phyloP scores from a whole-genome alignment of 2,797 vertebrate species.

The Sparidentex hasta region DNA sequence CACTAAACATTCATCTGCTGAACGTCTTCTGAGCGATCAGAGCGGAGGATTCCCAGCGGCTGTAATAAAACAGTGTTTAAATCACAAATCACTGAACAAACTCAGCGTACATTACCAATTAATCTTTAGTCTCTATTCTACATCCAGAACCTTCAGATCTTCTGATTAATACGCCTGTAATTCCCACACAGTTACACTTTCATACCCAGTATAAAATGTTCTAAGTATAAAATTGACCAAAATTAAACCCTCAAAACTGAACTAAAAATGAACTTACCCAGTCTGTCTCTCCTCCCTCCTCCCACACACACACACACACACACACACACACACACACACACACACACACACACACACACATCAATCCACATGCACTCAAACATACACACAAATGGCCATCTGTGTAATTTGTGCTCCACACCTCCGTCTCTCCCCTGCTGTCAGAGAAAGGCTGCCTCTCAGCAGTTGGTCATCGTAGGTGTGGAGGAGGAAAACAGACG shows the following conservation, averaged over 20 bases:
- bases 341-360: not conserved
- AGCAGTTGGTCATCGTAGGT: conserved; percentile 56
- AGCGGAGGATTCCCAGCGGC: not conserved
- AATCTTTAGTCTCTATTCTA: not conserved
- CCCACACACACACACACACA: conserved; percentile 3
- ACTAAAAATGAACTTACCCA: not conserved
- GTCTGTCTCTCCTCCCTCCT: not conserved
- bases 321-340: not conserved
- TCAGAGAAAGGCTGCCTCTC: conserved; percentile 68
- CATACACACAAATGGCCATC: conserved; percentile 51
- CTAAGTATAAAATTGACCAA: not conserved
- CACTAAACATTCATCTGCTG: too few species aligned
- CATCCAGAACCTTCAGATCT: too few species aligned
- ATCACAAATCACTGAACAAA: not conserved
- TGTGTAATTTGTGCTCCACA: conserved; percentile 43
- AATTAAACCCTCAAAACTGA: too few species aligned
- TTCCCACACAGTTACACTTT: too few species aligned
- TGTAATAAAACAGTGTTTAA: too few species aligned
- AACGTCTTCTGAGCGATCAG: not conserved
- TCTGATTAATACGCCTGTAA: too few species aligned
- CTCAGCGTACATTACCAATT: not conserved
- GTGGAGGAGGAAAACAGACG: conserved; percentile 43
- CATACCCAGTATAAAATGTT: not conserved
- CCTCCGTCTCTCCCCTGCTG: conserved; percentile 63
- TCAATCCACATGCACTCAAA: conserved; percentile 8